phyloP scores from a whole-genome alignment of 2,797 vertebrate species.

The Pempheris klunzingeri region DNA sequence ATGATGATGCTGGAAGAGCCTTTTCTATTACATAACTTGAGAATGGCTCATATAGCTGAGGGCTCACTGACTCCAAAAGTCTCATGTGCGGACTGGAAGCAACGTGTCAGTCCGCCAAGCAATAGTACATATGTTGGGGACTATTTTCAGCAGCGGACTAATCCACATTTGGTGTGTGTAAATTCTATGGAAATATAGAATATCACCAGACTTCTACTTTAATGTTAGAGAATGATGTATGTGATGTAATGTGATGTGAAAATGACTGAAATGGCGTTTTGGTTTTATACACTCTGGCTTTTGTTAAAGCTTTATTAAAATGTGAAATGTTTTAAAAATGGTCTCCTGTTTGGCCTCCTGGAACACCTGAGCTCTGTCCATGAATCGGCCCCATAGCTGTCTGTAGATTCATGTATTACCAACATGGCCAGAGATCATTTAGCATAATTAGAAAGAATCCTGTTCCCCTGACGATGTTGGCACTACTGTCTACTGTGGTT shows the following conservation, averaged over 20 bases:
- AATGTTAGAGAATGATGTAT: not conserved
- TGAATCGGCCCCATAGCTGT: not conserved
- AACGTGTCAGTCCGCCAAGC: not conserved
- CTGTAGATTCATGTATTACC: not conserved
- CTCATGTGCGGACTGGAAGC: not conserved
- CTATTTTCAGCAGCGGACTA: not conserved
- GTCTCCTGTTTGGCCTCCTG: no score
- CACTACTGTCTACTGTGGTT: not conserved
- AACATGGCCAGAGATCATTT: not conserved
- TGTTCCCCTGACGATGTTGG: not conserved
- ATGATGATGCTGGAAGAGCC: not conserved
- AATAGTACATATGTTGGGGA: not conserved
- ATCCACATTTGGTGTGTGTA: not conserved
- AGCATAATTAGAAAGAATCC: not conserved
- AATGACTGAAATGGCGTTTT: not conserved
- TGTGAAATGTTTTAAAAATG: not conserved
- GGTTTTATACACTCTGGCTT: not conserved
- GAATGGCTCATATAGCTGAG: no score
- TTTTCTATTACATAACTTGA: not conserved
- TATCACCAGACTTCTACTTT: not conserved
- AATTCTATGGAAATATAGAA: no score
- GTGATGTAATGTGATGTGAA: not conserved
- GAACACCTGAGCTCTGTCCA: not conserved
- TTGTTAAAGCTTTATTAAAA: not conserved
- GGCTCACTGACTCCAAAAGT: no score